Evolutionary conservation across 2,113 vertebrate genomes (phyloP).

Genomic region (Apus apus): DNA sequence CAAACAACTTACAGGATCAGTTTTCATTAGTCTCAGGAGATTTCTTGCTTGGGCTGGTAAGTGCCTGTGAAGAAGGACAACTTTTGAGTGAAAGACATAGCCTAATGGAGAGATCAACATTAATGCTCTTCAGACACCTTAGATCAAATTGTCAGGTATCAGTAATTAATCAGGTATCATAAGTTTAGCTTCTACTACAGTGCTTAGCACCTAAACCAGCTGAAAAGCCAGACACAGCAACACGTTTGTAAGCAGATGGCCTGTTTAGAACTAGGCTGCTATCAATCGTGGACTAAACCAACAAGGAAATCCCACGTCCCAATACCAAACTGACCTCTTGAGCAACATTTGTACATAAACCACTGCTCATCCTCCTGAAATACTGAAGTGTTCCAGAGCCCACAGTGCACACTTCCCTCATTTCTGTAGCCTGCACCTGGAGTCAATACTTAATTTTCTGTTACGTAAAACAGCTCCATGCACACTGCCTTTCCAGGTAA

Average conservation of each 20-base stretch:
- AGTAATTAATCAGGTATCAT: neutral
- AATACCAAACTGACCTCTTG: neutral
- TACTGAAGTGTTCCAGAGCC: neutral
- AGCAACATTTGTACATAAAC: neutral
- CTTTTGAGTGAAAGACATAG: neutral
- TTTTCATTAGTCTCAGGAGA: conserved; percentile 85
- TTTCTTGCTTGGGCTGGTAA: conserved; percentile 79
- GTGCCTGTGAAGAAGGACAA: conserved; percentile 74
- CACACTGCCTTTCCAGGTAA: neutral
- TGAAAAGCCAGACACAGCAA: neutral
- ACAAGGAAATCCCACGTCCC: neutral
- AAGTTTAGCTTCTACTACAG: neutral
- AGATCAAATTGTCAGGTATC: neutral
- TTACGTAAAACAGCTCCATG: neutral
- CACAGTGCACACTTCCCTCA: neutral
- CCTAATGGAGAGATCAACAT: neutral
- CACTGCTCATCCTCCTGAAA: neutral
- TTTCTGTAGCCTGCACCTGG: neutral
- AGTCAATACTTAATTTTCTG: neutral
- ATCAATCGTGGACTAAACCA: neutral
- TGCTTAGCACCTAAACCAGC: neutral
- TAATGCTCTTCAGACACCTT: neutral
- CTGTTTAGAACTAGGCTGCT: neutral
- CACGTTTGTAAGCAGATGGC: neutral
- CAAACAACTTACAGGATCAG: conserved; percentile 78